Percentiles rank a stretch among this genome's conserved stretches.
Conservation (phyloP, 2,888 invertebrate genomes). For the Machimus atricapillus region DNA sequence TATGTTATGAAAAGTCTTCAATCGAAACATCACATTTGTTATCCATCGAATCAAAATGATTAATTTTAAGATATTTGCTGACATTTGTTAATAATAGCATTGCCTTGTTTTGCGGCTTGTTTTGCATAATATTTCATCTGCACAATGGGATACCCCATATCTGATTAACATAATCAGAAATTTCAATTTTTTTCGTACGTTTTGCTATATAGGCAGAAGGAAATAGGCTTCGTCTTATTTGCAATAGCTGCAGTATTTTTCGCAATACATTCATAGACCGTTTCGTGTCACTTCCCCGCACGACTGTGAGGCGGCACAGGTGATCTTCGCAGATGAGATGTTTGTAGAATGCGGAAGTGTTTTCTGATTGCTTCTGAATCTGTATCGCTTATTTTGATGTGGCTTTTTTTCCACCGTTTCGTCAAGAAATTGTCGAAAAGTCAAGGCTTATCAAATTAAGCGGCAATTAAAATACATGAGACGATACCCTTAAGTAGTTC, state of each 20-base stretch:
- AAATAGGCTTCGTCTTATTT: neutral
- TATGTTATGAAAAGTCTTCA: neutral
- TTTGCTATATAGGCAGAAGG: neutral
- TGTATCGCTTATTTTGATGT: slow-evolving; percentile 1
- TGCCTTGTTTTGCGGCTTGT: neutral
- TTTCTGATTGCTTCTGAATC: neutral
- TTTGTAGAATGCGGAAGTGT: neutral
- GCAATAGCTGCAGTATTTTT: neutral
- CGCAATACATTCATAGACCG: neutral
- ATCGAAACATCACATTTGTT: neutral
- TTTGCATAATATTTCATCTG: slow-evolving; percentile 5
- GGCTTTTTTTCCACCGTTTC: neutral
- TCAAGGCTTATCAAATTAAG: slow-evolving; percentile 22
- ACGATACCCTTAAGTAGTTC: slow-evolving; percentile 26
- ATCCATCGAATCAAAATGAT: neutral
- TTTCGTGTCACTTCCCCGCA: neutral
- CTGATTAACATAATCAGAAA: neutral
- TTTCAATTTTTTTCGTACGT: neutral
- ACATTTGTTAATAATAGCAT: slow-evolving; percentile 15
- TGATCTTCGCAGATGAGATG: neutral
- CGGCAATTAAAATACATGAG: slow-evolving; percentile 24
- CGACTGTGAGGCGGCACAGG: neutral
- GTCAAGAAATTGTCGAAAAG: slow-evolving; percentile 15
- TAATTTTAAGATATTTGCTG: slow-evolving; percentile 18
- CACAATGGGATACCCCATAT: neutral